Base-by-base conservation (phyloP, 1,140 invertebrate genomes). In the Cydia amplana region DNA sequence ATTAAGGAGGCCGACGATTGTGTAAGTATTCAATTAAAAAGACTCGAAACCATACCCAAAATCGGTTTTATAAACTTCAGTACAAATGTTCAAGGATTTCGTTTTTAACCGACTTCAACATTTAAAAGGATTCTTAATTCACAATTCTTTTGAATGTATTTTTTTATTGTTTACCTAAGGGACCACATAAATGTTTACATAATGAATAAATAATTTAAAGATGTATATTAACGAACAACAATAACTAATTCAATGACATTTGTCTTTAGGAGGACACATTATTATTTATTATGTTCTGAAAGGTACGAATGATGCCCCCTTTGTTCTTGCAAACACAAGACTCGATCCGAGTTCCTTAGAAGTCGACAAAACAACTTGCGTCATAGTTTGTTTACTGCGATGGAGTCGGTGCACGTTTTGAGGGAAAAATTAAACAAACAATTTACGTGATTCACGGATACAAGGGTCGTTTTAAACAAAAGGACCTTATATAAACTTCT, bases 281-380 rank as follows among this genome's bases (percentile, higher is more conserved):
- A 65, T 32, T 28, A 14, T 65, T 65, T 28, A 65, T 64, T 64
- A 10, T 16, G 63, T 65, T 65, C 63, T 25, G 63, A 25, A 65
- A 32, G 23, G 23, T 32, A 36, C 40, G 32, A 40, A 70, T 36
- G 65, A 36, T 40, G 65, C 65, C 65, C 65, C 43, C 28, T 36
- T 70, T 70, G 32, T 14, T 36, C 28, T 70, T 40, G 65, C 65
- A 36, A 65, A 28, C 23, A 65, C 14, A 65, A 28, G 72, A 73
- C 18, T 49, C 46, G 46, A 49, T 49, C 40, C 28, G 36, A 49
- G 70, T 72, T 43, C 23, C 72, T 23, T 18, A 18, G 65, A 70
- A 70, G 16, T 70, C 28, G 65, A 16, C n/a, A 73, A 73, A 73
- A 73, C 72, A 73, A 73, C 72, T 73, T 73, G 72, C 72, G 72